These are phyloP conservation scores for Glyptemys insculpta DNA, from an alignment of 2,797 vertebrate genomes.

Conservation along the genomic window DNA sequence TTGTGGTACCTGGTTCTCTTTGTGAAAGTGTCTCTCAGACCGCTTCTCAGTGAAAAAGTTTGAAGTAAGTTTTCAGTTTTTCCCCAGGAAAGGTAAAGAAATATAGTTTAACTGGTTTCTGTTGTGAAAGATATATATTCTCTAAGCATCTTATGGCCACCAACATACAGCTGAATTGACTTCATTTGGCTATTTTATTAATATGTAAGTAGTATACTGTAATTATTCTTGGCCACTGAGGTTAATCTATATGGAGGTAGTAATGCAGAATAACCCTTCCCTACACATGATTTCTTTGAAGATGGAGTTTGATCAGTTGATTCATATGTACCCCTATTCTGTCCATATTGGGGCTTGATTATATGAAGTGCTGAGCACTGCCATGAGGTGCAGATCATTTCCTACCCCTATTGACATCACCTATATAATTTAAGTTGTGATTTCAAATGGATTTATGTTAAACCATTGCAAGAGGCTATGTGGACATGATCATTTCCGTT, in stretches of 20 bases:
- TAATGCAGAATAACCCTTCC: constrained; percentile 63
- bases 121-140: not conserved
- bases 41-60: not conserved
- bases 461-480: not conserved
- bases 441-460: constrained; percentile 1
- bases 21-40: not conserved
- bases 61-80: not conserved
- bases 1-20: not conserved
- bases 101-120: not conserved
- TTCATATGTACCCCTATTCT: constrained; percentile 38
- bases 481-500: not conserved
- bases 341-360: constrained; percentile 53
- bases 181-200: constrained; percentile 42
- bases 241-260: constrained; percentile 45
- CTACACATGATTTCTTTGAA: constrained; percentile 50
- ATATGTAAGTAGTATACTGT: constrained; percentile 18
- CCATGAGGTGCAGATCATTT: constrained; percentile 25
- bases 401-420: constrained; percentile 24
- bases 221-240: constrained; percentile 51
- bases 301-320: constrained; percentile 62
- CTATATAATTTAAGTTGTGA: constrained; percentile 30
- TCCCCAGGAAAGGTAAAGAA: not conserved
- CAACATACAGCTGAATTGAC: constrained; percentile 2
- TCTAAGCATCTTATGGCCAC: not conserved
- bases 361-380: constrained; percentile 20